Percentiles rank a stretch among this genome's conserved stretches.
Evolutionary conservation across 2,797 vertebrate species (phyloP).

Genomic region (Eptatretus atami): DNA sequence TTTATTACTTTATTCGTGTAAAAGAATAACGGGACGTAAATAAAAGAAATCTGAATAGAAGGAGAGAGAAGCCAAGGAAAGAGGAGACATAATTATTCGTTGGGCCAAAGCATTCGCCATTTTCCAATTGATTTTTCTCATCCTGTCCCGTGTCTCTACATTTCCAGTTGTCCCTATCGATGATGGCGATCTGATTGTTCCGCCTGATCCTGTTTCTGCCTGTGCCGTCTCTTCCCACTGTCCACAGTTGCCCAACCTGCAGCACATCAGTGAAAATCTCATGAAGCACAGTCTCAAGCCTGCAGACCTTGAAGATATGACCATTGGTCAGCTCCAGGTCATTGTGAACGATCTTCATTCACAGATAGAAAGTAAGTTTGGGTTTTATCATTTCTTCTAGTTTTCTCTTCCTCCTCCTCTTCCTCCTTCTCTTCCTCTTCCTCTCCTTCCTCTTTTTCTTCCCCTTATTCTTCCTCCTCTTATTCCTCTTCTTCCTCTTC

Average conservation of each 20-base stretch:
- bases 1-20: too few relatives aligned
- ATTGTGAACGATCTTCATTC: slow-evolving; percentile 96
- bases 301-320: slow-evolving; percentile 74
- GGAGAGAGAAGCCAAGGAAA: too few relatives aligned
- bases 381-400: too few relatives aligned
- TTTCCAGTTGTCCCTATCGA: too few relatives aligned
- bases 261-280: slow-evolving; percentile 86
- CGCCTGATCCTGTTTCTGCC: background rate
- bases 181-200: too few relatives aligned
- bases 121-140: too few relatives aligned
- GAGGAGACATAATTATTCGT: too few relatives aligned
- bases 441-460: background rate
- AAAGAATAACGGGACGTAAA: too few relatives aligned
- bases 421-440: background rate
- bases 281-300: slow-evolving; percentile 91
- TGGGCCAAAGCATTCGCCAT: too few relatives aligned
- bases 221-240: slow-evolving; percentile 1
- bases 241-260: slow-evolving; percentile 66
- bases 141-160: too few relatives aligned
- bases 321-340: slow-evolving; percentile 78
- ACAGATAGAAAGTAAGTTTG: slow-evolving; percentile 76
- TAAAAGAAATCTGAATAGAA: too few relatives aligned
- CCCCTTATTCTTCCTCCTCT: background rate
- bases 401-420: too few relatives aligned
- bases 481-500: background rate